A percentile compares a stretch with the other conserved stretches of the same genome.
Evolutionary conservation across 1,140 invertebrate genomes (phyloP).

Genomic region (Tetramorium parvispinum): DNA sequence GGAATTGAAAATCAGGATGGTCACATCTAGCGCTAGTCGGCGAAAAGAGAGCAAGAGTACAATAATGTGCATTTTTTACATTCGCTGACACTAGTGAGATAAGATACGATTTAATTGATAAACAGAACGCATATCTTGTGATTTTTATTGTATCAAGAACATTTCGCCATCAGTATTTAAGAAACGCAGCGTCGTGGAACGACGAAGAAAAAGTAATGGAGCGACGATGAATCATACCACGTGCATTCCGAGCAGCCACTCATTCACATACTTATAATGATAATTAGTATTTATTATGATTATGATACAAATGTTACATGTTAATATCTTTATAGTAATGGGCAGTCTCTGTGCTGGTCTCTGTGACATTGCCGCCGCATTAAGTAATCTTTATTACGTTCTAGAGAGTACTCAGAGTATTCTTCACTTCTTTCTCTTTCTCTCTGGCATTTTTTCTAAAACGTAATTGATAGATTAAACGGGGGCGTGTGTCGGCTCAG

Average conservation of each 20-base stretch:
- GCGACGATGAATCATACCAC: conserved; percentile 36
- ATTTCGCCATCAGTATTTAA: not conserved
- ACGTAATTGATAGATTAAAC: conserved; percentile 59
- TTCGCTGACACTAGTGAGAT: not conserved
- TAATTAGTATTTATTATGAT: conserved; percentile 75
- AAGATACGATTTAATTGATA: not conserved
- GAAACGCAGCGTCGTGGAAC: not conserved
- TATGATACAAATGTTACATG: conserved; percentile 75
- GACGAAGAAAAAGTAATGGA: not conserved
- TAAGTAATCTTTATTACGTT: conserved; percentile 63
- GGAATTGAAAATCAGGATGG: not conserved
- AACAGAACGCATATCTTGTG: not conserved
- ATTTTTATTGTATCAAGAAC: not conserved
- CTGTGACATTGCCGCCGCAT: conserved; percentile 72
- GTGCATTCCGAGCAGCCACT: conserved; percentile 64
- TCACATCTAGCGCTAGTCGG: not conserved
- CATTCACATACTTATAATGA: conserved; percentile 73
- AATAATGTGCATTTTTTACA: not conserved
- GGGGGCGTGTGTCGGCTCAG: conserved; percentile 72
- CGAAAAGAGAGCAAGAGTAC: not conserved
- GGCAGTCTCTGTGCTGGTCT: conserved; percentile 78
- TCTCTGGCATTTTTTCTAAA: conserved; percentile 26
- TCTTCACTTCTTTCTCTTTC: not conserved
- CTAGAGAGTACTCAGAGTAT: conserved; percentile 26
- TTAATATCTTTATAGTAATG: conserved; percentile 77